phyloP scores from a whole-genome alignment of 2,888 invertebrate species.

The Lithodes maja region DNA sequence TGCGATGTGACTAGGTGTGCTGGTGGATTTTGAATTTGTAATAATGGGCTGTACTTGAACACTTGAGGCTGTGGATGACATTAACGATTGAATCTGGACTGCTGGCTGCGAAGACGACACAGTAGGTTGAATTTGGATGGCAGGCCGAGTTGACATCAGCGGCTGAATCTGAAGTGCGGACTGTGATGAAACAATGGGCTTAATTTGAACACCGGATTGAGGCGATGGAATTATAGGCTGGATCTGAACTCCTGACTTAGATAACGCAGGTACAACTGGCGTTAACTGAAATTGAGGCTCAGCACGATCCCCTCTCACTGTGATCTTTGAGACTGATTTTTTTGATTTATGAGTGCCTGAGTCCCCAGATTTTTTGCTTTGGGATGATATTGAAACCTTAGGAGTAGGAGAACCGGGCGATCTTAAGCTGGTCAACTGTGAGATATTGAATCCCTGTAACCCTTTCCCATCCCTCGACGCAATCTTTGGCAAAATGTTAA shows the following conservation, averaged over 20 bases:
- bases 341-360: constrained; percentile 20
- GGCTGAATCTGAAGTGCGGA: constrained; percentile 37
- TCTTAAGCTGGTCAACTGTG: constrained; percentile 27
- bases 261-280: constrained; percentile 9
- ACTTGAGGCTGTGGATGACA: constrained; percentile 24
- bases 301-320: constrained; percentile 43
- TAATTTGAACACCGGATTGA: constrained; percentile 33
- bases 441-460: neutral
- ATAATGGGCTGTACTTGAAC: constrained; percentile 44
- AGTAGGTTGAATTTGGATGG: constrained; percentile 34
- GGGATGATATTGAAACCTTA: constrained; percentile 48
- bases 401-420: constrained; percentile 42
- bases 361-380: constrained; percentile 38
- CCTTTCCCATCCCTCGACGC: constrained; percentile 28
- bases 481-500: constrained; percentile 61
- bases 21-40: constrained; percentile 44
- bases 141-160: constrained; percentile 32
- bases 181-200: constrained; percentile 37
- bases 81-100: constrained; percentile 42
- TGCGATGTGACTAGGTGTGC: constrained; percentile 54
- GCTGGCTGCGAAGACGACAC: constrained; percentile 43
- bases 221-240: constrained; percentile 38
- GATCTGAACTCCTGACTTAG: constrained; percentile 32
- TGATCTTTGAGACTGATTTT: constrained; percentile 48
- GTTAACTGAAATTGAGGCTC: constrained; percentile 29